Evolutionary conservation across 2,888 invertebrate genomes (phyloP), one percentile per base, ranked within the genome.

Genomic region (Amphiduros pacificus): DNA sequence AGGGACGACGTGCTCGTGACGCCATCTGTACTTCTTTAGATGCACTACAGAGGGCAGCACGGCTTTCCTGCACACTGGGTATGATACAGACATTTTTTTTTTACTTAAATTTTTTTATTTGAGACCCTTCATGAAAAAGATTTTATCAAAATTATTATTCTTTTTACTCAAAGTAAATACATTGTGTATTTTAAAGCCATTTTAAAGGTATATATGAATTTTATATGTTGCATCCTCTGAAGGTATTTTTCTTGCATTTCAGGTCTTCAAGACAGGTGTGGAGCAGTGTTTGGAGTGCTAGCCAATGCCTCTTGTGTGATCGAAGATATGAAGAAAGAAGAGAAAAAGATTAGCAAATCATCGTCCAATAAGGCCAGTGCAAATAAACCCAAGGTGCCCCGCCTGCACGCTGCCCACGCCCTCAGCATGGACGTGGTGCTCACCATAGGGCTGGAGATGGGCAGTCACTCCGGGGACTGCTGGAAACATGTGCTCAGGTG

Each of bases 401-500:
- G 91, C 73, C 88, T 94, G 65, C 88, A 93, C 50, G 90, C 93
- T 2, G 92, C 94, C 0, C 95, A 96, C 76, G 93, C 94, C 0
- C 85, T 96, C 67, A 94, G 94, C 44, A 88, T 97, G 85, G 95
- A 97, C 79, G 92, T 96, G 22, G 87, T 97, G 27, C 87, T 97
- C 61, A 90, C 89, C 81, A 87, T 90, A 64, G 94, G 95, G 1
- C 85, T 97, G 55, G 94, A 95, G 77, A 86, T 95, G 6, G 95
- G 94, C 3, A 93, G 94, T 41, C 94, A 94, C 76, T 92, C 94
- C 28, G 88, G 92, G 22, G 92, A 93, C 69, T 96, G 96, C 75
- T 97, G 97, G 97, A 91, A 92, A 67, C 94, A 97, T 78, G 92
- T 97, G 64, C 94, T 98, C 79, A 89, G 91, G 81, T 79, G 57